Percentiles rank a stretch among this genome's conserved stretches.
phyloP scores from a whole-genome alignment of 2,797 vertebrate species.

The Pangasius mekongensis region DNA sequence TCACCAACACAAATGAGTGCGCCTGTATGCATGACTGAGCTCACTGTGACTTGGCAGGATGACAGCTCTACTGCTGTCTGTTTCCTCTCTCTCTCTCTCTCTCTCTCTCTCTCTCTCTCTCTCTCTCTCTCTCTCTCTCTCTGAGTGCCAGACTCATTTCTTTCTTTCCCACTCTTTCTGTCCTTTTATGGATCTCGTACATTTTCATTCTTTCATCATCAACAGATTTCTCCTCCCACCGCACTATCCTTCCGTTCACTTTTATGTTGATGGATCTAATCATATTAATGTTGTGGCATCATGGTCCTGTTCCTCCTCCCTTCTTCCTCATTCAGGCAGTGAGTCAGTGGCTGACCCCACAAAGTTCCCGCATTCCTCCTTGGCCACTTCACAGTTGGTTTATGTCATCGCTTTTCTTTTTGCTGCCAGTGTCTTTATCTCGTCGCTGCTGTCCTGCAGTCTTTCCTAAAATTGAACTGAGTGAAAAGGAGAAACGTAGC shows the following conservation, averaged over 20 bases:
- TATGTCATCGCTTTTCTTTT: neutral
- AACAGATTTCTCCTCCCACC: neutral
- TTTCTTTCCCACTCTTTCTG: neutral
- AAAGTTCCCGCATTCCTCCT: neutral
- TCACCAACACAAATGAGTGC: conserved; percentile 50
- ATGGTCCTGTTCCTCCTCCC: neutral
- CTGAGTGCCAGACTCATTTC: conserved; percentile 1
- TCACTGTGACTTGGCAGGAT: conserved; percentile 61
- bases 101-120: conserved; percentile 29
- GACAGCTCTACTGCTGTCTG: conserved; percentile 42
- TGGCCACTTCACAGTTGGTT: neutral
- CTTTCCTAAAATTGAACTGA: conserved; percentile 15
- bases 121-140: conserved; percentile 15
- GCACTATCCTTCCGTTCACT: neutral
- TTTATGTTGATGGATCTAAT: neutral
- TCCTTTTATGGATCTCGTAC: conserved; percentile 11
- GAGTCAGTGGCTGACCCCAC: conserved; percentile 10
- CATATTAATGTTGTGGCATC: neutral
- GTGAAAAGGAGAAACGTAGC: conserved; percentile 8
- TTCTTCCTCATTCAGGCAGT: neutral
- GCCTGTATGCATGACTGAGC: conserved; percentile 57
- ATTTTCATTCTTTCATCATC: conserved; percentile 23
- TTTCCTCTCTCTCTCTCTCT: conserved; percentile 26
- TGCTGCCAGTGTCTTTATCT: neutral
- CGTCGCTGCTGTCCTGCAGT: conserved; percentile 4